Conservation (phyloP, 2,797 vertebrate species). For the Anabas testudineus region DNA sequence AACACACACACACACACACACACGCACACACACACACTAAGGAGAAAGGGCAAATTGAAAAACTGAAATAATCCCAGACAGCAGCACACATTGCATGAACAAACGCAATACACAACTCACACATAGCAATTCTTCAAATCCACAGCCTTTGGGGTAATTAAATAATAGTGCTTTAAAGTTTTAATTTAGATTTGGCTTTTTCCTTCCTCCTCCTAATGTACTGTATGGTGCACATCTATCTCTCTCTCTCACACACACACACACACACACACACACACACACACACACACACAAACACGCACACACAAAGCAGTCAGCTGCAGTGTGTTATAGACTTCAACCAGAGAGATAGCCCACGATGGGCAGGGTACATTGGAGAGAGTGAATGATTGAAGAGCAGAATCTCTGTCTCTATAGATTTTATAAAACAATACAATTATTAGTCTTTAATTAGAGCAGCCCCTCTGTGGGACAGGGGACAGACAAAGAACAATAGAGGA, state of each 20-base stretch:
- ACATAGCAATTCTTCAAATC: constrained; percentile 82
- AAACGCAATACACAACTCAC: constrained; percentile 32
- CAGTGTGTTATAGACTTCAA: constrained; percentile 61
- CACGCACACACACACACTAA: constrained; percentile 12
- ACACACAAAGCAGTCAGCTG: constrained; percentile 24
- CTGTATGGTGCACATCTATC: constrained; percentile 82
- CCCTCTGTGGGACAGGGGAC: constrained; percentile 74
- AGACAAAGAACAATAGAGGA: constrained; percentile 79
- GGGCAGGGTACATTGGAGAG: constrained; percentile 57
- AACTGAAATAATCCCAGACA: constrained; percentile 96
- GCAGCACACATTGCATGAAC: constrained; percentile 74
- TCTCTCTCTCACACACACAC: constrained; percentile 22
- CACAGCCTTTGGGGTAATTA: constrained; percentile 98
- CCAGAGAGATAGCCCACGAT: constrained; percentile 71
- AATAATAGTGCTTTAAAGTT: constrained; percentile 99
- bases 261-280: constrained; percentile 11
- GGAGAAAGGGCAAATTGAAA: constrained; percentile 93
- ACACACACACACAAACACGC: constrained; percentile 29
- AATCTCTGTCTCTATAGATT: constrained; percentile 79
- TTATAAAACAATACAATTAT: constrained; percentile 85
- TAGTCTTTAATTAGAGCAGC: constrained; percentile 83
- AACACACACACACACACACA: constrained; percentile 5
- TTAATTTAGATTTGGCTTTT: constrained; percentile 93
- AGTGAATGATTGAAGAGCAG: constrained; percentile 77
- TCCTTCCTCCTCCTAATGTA: constrained; percentile 79